phyloP scores from a whole-genome alignment of 1,140 invertebrate genomes.

The Rhopalosiphum padi region DNA sequence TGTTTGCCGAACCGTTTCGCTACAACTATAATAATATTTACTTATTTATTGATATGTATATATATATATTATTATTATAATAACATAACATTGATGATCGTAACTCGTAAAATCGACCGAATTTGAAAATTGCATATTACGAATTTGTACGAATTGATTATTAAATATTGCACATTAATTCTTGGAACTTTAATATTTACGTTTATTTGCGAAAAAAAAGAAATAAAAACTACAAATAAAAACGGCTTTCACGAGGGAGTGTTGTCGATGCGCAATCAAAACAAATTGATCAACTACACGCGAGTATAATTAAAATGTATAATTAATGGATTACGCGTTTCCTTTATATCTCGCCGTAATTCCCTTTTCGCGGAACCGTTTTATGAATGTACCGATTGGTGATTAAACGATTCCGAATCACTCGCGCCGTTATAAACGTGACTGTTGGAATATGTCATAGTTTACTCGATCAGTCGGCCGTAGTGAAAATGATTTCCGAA shows the following conservation, averaged over 20 bases:
- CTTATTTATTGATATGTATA: no score
- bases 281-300: neutral
- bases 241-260: neutral
- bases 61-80: no score
- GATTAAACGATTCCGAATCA: conserved; percentile 17
- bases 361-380: neutral
- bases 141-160: neutral
- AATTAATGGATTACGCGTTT: neutral
- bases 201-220: neutral
- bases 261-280: neutral
- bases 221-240: neutral
- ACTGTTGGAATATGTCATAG: neutral
- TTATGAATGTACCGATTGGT: neutral
- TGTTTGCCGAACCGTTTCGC: no score
- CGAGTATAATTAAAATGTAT: neutral
- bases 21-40: no score
- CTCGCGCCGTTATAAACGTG: neutral
- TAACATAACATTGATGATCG: no score
- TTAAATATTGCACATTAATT: neutral
- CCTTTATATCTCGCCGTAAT: neutral
- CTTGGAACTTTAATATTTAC: no score
- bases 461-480: neutral
- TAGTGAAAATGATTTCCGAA: neutral
- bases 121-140: neutral
- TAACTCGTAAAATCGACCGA: neutral